A percentile compares a stretch with the other conserved stretches of the same genome.
Conservation (phyloP, 2,888 invertebrate genomes). For the Lysandra bellargus region DNA sequence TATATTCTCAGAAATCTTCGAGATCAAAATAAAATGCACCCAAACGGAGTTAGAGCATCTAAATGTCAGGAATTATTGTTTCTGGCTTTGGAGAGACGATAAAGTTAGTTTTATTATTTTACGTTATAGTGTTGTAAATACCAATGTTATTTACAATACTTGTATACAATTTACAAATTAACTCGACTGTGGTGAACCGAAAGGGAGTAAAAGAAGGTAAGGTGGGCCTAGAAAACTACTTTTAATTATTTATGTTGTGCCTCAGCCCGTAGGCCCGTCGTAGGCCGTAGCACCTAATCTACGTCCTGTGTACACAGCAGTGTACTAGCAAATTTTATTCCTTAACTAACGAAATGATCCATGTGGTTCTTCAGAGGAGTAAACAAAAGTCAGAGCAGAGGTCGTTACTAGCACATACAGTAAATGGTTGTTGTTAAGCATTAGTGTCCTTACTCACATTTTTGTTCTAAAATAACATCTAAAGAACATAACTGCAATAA, state of each 20-base stretch:
- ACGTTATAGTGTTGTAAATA: not conserved
- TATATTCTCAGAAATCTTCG: not conserved
- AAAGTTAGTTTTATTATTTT: slow-evolving; percentile 13
- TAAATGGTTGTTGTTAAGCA: too few relatives aligned
- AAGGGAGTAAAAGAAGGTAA: not conserved
- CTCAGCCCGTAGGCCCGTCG: not conserved
- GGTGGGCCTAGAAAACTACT: too few relatives aligned
- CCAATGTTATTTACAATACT: not conserved
- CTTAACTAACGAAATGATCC: not conserved
- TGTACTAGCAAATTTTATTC: not conserved
- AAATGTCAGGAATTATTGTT: slow-evolving; percentile 22
- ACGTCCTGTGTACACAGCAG: not conserved
- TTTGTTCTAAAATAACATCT: too few relatives aligned
- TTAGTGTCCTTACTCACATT: too few relatives aligned
- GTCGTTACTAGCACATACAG: too few relatives aligned
- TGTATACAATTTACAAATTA: not conserved
- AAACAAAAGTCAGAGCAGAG: too few relatives aligned
- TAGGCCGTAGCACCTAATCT: not conserved
- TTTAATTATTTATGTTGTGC: not conserved
- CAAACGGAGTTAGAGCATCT: not conserved
- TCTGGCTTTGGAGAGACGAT: slow-evolving; percentile 13
- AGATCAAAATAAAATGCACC: slow-evolving; percentile 19
- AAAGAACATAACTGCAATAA: too few relatives aligned
- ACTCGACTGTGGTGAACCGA: not conserved
- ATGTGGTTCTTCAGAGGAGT: not conserved